These are phyloP conservation scores for Epicampocera succincta DNA, from an alignment of 2,888 invertebrate genomes.

Conservation along the genomic window DNA sequence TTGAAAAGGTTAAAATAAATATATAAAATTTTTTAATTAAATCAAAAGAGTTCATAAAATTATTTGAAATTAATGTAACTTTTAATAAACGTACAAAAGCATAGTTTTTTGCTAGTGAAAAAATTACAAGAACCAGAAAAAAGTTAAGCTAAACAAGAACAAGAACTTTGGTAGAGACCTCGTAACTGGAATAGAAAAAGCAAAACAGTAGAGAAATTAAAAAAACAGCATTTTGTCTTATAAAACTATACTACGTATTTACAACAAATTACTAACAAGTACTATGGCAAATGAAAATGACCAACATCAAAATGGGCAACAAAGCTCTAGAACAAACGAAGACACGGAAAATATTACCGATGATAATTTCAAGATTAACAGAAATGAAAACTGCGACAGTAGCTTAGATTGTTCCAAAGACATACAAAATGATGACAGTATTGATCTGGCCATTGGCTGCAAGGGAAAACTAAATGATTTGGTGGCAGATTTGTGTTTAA, in stretches of 20 bases:
- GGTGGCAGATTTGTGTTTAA: conserved; percentile 76
- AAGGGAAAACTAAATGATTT: conserved; percentile 75
- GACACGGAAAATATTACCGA: conserved; percentile 43
- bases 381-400: conserved; percentile 12
- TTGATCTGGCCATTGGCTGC: conserved; percentile 10
- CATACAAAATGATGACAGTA: conserved; percentile 24
- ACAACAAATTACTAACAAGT: conserved; percentile 54
- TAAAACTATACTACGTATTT: conserved; percentile 58
- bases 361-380: conserved; percentile 57
- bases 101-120: not conserved
- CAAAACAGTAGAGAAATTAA: conserved; percentile 9
- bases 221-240: conserved; percentile 42
- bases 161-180: conserved; percentile 38
- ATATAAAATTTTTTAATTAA: conserved; percentile 21
- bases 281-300: conserved; percentile 80
- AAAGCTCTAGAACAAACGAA: conserved; percentile 67
- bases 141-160: conserved; percentile 32
- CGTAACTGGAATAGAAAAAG: conserved; percentile 55
- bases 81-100: not conserved
- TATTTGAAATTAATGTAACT: conserved; percentile 15
- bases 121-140: not conserved
- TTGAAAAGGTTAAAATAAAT: conserved; percentile 25
- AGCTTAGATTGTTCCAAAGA: conserved; percentile 25
- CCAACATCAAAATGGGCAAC: conserved; percentile 72
- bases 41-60: conserved; percentile 22